These are phyloP conservation scores for Larimichthys crocea DNA, from an alignment of 2,113 vertebrate species.

Conservation along the genomic window DNA sequence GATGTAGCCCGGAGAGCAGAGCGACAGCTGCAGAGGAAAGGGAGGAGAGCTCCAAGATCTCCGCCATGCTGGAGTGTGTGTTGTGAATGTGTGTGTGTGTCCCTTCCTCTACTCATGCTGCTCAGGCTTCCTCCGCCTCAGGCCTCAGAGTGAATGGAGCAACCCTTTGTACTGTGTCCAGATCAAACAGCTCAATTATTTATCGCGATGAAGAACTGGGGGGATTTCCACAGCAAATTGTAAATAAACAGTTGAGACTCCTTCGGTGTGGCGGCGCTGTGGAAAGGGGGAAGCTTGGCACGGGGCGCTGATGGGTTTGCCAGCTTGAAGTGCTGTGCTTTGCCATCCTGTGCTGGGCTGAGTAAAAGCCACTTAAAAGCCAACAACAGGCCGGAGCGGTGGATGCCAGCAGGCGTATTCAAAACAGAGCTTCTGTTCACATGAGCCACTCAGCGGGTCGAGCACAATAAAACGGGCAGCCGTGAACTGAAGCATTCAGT, in stretches of 20 bases:
- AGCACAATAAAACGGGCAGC: conserved; percentile 38
- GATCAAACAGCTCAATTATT: conserved; percentile 85
- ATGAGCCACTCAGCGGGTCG: conserved; percentile 29
- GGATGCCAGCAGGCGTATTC: conserved; percentile 53
- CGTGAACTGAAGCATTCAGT: conserved; percentile 7
- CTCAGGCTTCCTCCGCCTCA: conserved; percentile 73
- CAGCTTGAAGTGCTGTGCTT: conserved; percentile 63
- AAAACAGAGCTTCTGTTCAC: conserved; percentile 58
- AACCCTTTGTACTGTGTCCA: conserved; percentile 83
- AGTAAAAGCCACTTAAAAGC: conserved; percentile 70
- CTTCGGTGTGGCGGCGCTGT: conserved; percentile 46
- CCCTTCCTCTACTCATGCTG: conserved; percentile 59
- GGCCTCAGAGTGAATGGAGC: conserved; percentile 56
- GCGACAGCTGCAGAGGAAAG: conserved; percentile 81
- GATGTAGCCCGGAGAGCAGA: conserved; percentile 74
- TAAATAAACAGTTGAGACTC: conserved; percentile 81
- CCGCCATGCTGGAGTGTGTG: conserved; percentile 50
- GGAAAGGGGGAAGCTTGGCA: conserved; percentile 63
- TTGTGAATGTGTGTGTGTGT: background rate
- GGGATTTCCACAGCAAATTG: conserved; percentile 81
- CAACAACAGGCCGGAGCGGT: conserved; percentile 47
- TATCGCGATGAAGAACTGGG: conserved; percentile 70
- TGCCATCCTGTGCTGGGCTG: conserved; percentile 65
- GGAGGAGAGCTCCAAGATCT: conserved; percentile 69
- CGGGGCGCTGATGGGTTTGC: conserved; percentile 43